phyloP scores from a whole-genome alignment of 2,888 invertebrate genomes.

The Drosophila robusta region DNA sequence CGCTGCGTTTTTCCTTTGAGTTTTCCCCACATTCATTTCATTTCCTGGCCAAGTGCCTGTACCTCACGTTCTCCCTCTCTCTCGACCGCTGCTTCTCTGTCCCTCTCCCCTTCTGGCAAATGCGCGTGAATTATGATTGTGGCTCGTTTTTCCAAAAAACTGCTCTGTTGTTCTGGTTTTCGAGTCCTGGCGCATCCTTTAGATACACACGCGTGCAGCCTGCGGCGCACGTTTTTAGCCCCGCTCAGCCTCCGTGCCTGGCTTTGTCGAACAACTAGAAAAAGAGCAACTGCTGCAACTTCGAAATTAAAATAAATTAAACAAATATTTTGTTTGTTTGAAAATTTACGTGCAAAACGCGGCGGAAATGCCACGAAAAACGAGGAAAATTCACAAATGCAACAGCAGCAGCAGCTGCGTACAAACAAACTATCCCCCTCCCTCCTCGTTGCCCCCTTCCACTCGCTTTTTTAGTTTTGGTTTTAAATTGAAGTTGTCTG shows the following conservation, averaged over 20 bases:
- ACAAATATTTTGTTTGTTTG: slow-evolving; percentile 79
- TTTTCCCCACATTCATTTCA: slow-evolving; percentile 77
- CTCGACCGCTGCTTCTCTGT: not conserved
- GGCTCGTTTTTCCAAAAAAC: slow-evolving; percentile 60
- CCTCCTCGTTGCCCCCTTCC: not conserved
- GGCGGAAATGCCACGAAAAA: slow-evolving; percentile 60
- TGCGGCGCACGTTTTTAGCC: slow-evolving; percentile 35
- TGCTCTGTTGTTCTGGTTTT: slow-evolving; percentile 33
- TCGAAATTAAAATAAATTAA: slow-evolving; percentile 78
- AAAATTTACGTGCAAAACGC: slow-evolving; percentile 73
- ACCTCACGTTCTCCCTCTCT: slow-evolving; percentile 1
- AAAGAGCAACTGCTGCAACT: slow-evolving; percentile 69
- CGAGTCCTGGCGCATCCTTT: slow-evolving; percentile 60
- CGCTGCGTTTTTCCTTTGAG: slow-evolving; percentile 67
- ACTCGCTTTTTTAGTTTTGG: slow-evolving; percentile 6
- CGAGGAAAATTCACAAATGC: slow-evolving; percentile 25
- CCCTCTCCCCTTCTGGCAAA: slow-evolving; percentile 20
- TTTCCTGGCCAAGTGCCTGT: slow-evolving; percentile 67
- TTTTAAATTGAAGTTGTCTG: slow-evolving; percentile 31
- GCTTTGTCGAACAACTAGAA: slow-evolving; percentile 25
- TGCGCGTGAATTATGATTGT: slow-evolving; percentile 79
- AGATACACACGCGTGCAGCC: slow-evolving; percentile 39
- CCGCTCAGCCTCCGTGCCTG: not conserved
- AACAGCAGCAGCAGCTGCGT: slow-evolving; percentile 34
- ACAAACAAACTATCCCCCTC: slow-evolving; percentile 13